Evolutionary conservation across 2,888 invertebrate species (phyloP).

Genomic region (Adelognathus sp.): DNA sequence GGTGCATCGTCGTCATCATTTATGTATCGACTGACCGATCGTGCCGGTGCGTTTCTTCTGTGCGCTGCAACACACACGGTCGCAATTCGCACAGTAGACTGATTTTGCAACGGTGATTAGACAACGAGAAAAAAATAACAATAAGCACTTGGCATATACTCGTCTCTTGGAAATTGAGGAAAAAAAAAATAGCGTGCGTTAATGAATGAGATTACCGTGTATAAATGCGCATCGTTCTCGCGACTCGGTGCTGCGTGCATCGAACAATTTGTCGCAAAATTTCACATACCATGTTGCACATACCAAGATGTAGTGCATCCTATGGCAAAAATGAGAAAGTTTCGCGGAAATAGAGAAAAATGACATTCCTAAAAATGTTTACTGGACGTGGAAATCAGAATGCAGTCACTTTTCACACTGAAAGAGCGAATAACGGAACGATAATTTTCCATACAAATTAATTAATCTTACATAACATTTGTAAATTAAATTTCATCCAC

Average conservation of each 20-base stretch:
- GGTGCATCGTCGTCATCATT: slow-evolving; percentile 52
- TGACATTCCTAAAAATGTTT: too few species aligned
- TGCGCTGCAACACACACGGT: slow-evolving; percentile 21
- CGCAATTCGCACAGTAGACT: slow-evolving; percentile 21
- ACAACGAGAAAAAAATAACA: slow-evolving; percentile 15
- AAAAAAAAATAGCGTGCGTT: slow-evolving; percentile 29
- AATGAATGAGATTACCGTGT: slow-evolving; percentile 24
- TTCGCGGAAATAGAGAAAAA: too few species aligned
- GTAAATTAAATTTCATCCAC: too few species aligned
- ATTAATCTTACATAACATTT: too few species aligned
- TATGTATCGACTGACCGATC: slow-evolving; percentile 37
- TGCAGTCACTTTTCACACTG: too few species aligned
- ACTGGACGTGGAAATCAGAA: too few species aligned
- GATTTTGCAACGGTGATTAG: slow-evolving; percentile 41
- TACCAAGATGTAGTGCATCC: too few species aligned
- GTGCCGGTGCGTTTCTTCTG: slow-evolving; percentile 15
- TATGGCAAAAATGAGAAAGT: too few species aligned
- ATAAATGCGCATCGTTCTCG: neutral
- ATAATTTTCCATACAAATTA: too few species aligned
- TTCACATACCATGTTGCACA: too few species aligned
- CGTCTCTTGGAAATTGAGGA: neutral
- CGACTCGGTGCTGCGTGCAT: slow-evolving; percentile 30
- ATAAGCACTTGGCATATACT: neutral
- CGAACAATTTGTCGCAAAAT: slow-evolving; percentile 39
- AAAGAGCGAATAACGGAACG: too few species aligned